These are phyloP conservation scores for Orussus abietinus DNA, from an alignment of 1,140 invertebrate species.

Conservation along the genomic window DNA sequence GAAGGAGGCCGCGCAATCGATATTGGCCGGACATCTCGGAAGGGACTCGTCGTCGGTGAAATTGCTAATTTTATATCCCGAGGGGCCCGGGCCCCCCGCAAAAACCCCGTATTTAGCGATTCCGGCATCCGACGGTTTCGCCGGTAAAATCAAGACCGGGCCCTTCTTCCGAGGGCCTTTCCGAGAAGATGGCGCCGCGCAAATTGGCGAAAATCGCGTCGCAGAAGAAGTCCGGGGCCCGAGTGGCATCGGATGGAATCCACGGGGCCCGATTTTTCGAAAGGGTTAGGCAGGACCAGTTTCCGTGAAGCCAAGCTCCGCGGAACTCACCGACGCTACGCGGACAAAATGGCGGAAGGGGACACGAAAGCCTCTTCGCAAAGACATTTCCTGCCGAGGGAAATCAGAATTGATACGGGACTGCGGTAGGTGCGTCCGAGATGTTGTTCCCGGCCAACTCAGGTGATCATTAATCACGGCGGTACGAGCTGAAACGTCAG, in stretches of 20 bases:
- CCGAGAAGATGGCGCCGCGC: slow-evolving; percentile 19
- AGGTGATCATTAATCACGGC: slow-evolving; percentile 3
- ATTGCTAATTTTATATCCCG: slow-evolving; percentile 49
- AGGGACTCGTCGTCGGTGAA: slow-evolving; percentile 31
- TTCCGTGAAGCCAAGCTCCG: not conserved
- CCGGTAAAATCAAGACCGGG: slow-evolving; percentile 32
- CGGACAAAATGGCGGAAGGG: not conserved
- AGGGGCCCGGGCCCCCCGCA: slow-evolving; percentile 5
- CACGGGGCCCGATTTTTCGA: not conserved
- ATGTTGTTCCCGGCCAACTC: slow-evolving; percentile 26
- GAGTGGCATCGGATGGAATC: slow-evolving; percentile 18
- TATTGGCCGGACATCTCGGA: slow-evolving; percentile 42
- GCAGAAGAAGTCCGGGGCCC: slow-evolving; percentile 17
- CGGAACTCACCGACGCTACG: too few relatives aligned
- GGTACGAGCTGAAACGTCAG: slow-evolving; percentile 2
- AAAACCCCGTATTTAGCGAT: slow-evolving; percentile 41
- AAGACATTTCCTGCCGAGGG: too few relatives aligned
- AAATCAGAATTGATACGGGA: slow-evolving; percentile 39
- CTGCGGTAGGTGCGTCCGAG: slow-evolving; percentile 40
- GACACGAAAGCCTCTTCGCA: too few relatives aligned
- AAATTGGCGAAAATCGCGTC: slow-evolving; percentile 1
- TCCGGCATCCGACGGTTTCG: slow-evolving; percentile 34
- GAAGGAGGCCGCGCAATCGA: too few relatives aligned
- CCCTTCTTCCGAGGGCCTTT: slow-evolving; percentile 14
- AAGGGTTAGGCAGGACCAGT: not conserved